These are phyloP conservation scores for Nettapus auritus DNA, from an alignment of 2,113 vertebrate species.

Conservation along the genomic window DNA sequence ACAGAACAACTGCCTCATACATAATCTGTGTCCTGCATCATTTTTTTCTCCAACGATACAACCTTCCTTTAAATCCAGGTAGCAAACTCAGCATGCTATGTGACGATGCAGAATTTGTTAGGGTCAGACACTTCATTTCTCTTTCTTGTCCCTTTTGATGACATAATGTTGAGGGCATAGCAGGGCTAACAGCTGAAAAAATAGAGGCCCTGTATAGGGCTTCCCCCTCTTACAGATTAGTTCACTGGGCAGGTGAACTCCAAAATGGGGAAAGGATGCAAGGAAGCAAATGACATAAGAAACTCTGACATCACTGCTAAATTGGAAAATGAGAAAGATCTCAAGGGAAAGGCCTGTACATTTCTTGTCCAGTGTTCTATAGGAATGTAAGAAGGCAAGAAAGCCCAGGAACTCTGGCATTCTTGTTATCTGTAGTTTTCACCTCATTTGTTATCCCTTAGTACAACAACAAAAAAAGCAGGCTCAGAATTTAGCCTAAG, in stretches of 20 bases:
- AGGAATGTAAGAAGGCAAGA: neutral
- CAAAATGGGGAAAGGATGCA: neutral
- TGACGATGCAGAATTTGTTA: neutral
- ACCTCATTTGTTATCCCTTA: neutral
- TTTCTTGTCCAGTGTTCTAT: neutral
- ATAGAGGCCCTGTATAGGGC: neutral
- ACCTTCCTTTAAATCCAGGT: neutral
- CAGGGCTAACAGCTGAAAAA: neutral
- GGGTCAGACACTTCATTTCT: neutral
- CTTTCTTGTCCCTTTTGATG: neutral
- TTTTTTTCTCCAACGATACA: too few relatives aligned
- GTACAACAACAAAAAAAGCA: neutral
- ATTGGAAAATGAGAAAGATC: neutral
- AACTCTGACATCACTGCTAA: neutral
- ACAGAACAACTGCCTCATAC: accelerated
- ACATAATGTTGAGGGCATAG: neutral
- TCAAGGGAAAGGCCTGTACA: neutral
- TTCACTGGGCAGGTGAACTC: neutral
- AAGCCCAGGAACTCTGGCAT: neutral
- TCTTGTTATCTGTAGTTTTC: neutral
- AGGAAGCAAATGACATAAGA: neutral
- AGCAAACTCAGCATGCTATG: neutral
- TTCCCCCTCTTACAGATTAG: neutral
- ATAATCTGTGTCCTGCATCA: accelerated
- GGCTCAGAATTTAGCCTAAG: neutral